These are phyloP conservation scores for Cochlearius cochlearius DNA, from an alignment of 2,113 vertebrate species.

Conservation along the genomic window DNA sequence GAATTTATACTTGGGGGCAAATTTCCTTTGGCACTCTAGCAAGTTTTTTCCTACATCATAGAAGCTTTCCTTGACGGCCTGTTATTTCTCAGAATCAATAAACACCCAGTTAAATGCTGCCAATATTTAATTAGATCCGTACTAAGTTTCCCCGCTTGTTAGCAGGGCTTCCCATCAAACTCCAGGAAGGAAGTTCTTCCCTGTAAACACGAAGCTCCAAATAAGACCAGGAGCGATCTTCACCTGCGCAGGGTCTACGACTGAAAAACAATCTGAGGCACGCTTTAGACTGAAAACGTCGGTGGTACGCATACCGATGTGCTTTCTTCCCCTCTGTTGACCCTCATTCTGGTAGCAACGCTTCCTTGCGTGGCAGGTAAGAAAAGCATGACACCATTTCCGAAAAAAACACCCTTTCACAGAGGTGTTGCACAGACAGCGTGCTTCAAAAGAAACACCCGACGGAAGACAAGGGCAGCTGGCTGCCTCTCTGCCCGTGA, in stretches of 20 bases:
- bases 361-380: not conserved
- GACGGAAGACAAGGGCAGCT: not conserved
- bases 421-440: not conserved
- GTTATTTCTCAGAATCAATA: not conserved
- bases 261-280: not conserved
- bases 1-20: not conserved
- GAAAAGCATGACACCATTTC: not conserved
- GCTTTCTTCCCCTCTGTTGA: not conserved
- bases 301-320: accelerated
- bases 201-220: not conserved
- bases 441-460: not conserved
- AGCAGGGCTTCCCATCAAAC: not conserved
- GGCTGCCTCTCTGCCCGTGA: not conserved
- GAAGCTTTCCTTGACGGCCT: not conserved
- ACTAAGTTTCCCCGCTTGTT: not conserved
- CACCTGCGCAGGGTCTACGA: not conserved
- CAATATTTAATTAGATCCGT: not conserved
- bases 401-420: not conserved
- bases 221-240: not conserved
- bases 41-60: not conserved
- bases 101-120: not conserved
- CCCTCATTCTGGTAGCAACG: not conserved
- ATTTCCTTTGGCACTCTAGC: not conserved
- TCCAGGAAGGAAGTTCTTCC: conserved; percentile 14
- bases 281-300: accelerated